Evolutionary conservation across 2,888 invertebrate species (phyloP).

Genomic region (Cosmopolites sordidus): DNA sequence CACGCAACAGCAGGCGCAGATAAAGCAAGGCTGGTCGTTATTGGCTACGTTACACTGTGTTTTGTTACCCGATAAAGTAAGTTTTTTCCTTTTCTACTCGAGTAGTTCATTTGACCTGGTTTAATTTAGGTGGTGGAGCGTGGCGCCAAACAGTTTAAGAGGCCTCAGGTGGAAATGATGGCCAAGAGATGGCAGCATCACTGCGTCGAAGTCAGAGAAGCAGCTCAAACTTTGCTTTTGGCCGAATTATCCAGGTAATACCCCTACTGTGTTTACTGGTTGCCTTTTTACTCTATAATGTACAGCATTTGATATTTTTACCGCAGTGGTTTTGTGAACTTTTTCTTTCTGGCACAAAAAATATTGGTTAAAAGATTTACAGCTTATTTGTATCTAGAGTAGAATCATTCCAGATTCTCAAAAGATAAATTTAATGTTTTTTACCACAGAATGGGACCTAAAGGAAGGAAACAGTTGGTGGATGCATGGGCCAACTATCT

Average conservation of each 20-base stretch:
- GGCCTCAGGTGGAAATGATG: slow-evolving; percentile 97
- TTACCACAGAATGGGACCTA: slow-evolving; percentile 70
- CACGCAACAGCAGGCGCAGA: slow-evolving; percentile 84
- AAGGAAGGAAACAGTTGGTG: slow-evolving; percentile 87
- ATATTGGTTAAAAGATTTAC: no score
- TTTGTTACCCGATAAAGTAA: slow-evolving; percentile 86
- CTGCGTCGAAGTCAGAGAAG: slow-evolving; percentile 95
- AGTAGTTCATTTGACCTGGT: background rate
- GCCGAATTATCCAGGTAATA: slow-evolving; percentile 69
- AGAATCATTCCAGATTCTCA: no score
- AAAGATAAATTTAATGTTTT: no score
- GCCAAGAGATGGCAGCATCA: slow-evolving; percentile 98
- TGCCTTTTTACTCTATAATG: no score
- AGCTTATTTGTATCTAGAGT: no score
- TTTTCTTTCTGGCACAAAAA: no score
- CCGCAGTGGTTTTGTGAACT: no score
- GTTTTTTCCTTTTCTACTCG: background rate
- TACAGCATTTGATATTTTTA: no score
- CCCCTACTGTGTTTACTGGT: no score
- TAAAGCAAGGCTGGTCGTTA: slow-evolving; percentile 96
- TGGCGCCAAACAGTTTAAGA: slow-evolving; percentile 77
- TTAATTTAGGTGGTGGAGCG: slow-evolving; percentile 45
- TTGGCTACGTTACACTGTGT: slow-evolving; percentile 95
- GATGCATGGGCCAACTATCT: slow-evolving; percentile 96
- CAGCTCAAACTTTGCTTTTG: slow-evolving; percentile 89